phyloP scores from a whole-genome alignment of 2,888 invertebrate species.

The Plagiodera versicolora region DNA sequence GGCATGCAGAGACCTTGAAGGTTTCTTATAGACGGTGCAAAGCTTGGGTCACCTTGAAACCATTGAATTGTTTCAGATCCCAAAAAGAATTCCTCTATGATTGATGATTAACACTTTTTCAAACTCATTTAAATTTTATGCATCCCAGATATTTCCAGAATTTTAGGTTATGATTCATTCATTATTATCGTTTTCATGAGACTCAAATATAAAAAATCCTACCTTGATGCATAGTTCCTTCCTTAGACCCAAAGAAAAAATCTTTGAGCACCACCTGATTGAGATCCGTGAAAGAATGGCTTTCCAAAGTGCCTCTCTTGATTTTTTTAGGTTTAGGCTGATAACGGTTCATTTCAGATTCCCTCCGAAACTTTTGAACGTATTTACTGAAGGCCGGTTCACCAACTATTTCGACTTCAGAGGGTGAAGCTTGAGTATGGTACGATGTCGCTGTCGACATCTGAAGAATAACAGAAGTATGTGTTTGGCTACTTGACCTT shows the following conservation, averaged over 20 bases:
- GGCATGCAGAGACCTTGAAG: conserved; percentile 63
- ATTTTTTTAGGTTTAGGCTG: conserved; percentile 41
- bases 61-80: background rate
- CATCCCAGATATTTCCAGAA: too few relatives aligned
- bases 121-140: too few relatives aligned
- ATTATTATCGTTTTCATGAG: too few relatives aligned
- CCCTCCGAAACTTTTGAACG: conserved; percentile 50
- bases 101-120: too few relatives aligned
- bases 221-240: conserved; percentile 44
- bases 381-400: conserved; percentile 30
- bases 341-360: conserved; percentile 47
- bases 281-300: conserved; percentile 52
- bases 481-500: too few relatives aligned
- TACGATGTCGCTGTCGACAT: conserved; percentile 47
- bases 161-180: too few relatives aligned
- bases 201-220: background rate
- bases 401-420: conserved; percentile 27
- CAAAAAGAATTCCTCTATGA: too few relatives aligned
- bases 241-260: conserved; percentile 49
- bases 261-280: conserved; percentile 47
- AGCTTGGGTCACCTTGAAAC: conserved; percentile 44
- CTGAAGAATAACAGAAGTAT: conserved; percentile 29
- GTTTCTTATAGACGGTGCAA: conserved; percentile 40
- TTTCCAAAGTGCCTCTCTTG: conserved; percentile 50
- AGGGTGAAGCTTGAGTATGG: conserved; percentile 36